Evolutionary conservation across 2,113 vertebrate species (phyloP).

Genomic region (Echinops telfairi): DNA sequence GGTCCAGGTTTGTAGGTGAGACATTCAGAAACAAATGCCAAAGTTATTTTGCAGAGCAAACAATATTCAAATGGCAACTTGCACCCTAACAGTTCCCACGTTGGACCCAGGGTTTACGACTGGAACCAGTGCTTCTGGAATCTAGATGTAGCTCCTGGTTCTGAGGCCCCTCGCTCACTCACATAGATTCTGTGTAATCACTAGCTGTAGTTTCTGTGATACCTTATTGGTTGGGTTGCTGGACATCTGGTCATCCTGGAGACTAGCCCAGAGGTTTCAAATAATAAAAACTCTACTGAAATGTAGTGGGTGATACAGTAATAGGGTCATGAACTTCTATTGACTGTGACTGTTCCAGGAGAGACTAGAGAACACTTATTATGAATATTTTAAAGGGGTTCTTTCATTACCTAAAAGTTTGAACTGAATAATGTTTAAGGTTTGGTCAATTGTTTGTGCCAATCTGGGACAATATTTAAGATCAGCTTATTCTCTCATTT

Average conservation of each 20-base stretch:
- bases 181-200: not conserved
- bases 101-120: not conserved
- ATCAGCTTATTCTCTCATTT: not conserved
- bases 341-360: not conserved
- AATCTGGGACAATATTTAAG: not conserved
- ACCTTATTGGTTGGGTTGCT: not conserved
- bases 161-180: not conserved
- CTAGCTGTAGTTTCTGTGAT: not conserved
- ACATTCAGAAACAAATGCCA: not conserved
- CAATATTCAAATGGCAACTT: not conserved
- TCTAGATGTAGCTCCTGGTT: not conserved
- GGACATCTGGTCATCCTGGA: not conserved
- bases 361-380: not conserved
- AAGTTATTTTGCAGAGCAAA: not conserved
- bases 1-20: not conserved
- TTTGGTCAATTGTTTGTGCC: slow-evolving; percentile 10
- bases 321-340: not conserved
- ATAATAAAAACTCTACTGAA: slow-evolving; percentile 28
- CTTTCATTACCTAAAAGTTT: not conserved
- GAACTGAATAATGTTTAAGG: slow-evolving; percentile 1
- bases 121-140: not conserved
- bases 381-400: slow-evolving; percentile 14
- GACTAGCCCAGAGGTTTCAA: slow-evolving; percentile 30
- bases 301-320: not conserved
- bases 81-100: not conserved